Conservation (phyloP, 2,113 vertebrate species). For the Rattus rattus region DNA sequence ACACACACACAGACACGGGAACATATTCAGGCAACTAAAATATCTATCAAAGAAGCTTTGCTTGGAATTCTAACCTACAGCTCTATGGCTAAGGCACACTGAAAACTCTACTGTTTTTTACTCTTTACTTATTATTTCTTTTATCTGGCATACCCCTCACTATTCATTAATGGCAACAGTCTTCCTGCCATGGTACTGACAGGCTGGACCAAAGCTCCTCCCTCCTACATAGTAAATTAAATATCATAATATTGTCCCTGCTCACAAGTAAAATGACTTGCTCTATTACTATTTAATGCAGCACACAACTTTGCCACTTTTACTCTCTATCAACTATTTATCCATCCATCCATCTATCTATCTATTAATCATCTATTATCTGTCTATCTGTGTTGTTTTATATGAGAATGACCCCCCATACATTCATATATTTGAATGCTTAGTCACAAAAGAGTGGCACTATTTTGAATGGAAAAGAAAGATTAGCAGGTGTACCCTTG, state of each 20-base stretch:
- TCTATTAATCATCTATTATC: background rate
- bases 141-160: background rate
- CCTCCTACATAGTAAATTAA: background rate
- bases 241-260: background rate
- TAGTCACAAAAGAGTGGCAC: background rate
- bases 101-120: background rate
- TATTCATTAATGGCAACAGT: background rate
- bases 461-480: background rate
- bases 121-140: background rate
- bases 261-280: background rate
- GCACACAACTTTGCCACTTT: background rate
- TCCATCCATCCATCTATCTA: background rate
- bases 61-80: background rate
- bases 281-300: background rate
- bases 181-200: background rate
- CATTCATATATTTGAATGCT: background rate
- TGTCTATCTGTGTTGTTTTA: background rate
- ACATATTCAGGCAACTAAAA: background rate
- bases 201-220: background rate
- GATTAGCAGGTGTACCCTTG: background rate
- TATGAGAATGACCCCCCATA: background rate
- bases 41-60: background rate
- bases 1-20: background rate
- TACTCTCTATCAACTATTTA: background rate
- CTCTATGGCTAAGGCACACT: background rate